Percentiles rank a stretch among this genome's conserved stretches.
These are phyloP conservation scores for Halyomorpha halys DNA, from an alignment of 1,140 invertebrate genomes.

Conservation along the genomic window DNA sequence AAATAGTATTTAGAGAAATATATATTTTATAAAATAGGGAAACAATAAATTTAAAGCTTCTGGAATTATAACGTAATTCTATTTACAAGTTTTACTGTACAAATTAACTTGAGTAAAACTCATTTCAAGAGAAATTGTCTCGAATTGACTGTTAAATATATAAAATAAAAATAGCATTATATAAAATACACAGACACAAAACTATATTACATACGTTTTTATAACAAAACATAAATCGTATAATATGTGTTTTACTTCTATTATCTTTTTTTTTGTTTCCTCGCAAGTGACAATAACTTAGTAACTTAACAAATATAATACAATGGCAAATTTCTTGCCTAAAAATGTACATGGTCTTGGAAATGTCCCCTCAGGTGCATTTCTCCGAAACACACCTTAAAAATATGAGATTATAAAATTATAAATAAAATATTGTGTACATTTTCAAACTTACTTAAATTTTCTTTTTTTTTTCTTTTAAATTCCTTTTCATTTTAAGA, in stretches of 20 bases:
- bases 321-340: constrained; percentile 10
- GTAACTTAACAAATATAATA: constrained; percentile 17
- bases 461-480: no score
- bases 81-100: constrained; percentile 16
- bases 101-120: constrained; percentile 9
- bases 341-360: constrained; percentile 6
- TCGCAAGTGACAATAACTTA: constrained; percentile 12
- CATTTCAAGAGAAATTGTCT: constrained; percentile 9
- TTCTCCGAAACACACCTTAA: constrained; percentile 7
- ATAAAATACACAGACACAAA: constrained; percentile 9
- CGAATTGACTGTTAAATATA: constrained; percentile 16
- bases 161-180: constrained; percentile 16
- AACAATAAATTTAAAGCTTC: constrained; percentile 18
- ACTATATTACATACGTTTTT: constrained; percentile 16
- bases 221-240: constrained; percentile 17
- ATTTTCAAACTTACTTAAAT: neutral
- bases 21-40: constrained; percentile 5
- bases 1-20: neutral
- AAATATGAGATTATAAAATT: constrained; percentile 19
- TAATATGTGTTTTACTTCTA: constrained; percentile 6
- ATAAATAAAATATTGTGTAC: constrained; percentile 16
- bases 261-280: no score
- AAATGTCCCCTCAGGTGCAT: neutral
- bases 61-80: constrained; percentile 5
- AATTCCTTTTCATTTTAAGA: constrained; percentile 1